Evolutionary conservation across 2,888 invertebrate genomes (phyloP).

Genomic region (Temnothorax ravouxi): DNA sequence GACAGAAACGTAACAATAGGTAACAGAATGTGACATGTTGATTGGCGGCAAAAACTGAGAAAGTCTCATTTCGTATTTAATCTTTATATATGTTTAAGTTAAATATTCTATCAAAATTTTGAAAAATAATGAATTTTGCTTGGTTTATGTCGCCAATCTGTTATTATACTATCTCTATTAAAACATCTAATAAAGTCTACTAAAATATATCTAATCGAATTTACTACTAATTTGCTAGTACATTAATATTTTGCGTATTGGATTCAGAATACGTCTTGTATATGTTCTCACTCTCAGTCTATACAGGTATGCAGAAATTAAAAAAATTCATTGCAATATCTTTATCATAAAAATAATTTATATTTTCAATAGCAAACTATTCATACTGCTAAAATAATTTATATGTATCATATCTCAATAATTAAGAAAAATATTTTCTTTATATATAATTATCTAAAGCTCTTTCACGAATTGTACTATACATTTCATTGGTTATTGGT

Average conservation of each 20-base stretch:
- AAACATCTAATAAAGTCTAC: not conserved
- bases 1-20: not conserved
- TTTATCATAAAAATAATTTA: conserved; percentile 21
- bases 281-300: not conserved
- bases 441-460: conserved; percentile 31
- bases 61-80: not conserved
- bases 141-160: not conserved
- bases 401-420: conserved; percentile 3
- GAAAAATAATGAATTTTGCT: not conserved
- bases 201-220: not conserved
- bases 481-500: conserved; percentile 33
- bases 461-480: conserved; percentile 46
- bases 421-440: conserved; percentile 43
- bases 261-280: not conserved
- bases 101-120: not conserved
- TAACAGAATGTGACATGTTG: not conserved
- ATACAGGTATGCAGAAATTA: not conserved
- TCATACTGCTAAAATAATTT: conserved; percentile 6
- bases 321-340: conserved; percentile 1
- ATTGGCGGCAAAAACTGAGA: not conserved
- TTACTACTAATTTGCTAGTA: not conserved
- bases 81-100: not conserved
- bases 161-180: not conserved
- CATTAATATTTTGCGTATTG: not conserved
- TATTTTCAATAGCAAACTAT: conserved; percentile 22